Base-by-base conservation (phyloP, 2,797 vertebrate species). In the Rostrhamus sociabilis region DNA sequence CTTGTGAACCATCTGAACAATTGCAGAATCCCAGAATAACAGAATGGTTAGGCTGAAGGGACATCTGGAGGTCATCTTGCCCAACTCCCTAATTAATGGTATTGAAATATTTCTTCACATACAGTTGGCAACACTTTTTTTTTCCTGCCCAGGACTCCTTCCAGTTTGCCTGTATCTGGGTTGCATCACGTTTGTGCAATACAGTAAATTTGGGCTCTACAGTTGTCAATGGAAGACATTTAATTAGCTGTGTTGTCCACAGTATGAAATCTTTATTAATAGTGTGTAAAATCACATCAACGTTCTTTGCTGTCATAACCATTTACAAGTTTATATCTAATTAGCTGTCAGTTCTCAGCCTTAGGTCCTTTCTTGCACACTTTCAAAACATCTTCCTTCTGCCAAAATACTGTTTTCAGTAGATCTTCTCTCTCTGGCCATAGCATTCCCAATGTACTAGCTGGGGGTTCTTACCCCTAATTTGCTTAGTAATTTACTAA, bases 241-340 rank as follows among this genome's bases (percentile, higher is more conserved):
- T 89, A 86, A 86, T 89, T 78, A 90, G 42, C 42, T 73, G 19
- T 40, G 17, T 48, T 86, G 71, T 87, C 55, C 50, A 43, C 38
- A 59, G 68, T 79, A 75, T 36, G 19, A 89, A 62, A 38, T 60
- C 66, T 89, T 72, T 81, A 64, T 93, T 93, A 88, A 75, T 34
- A 43, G 47, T 25, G 22, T 90, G 36, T 80, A 86, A 81, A 89
- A 89, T 75, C 58, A 64, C 62, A 72, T 12, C 72, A 88, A 45
- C 26, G 7, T 64, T 89, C 19, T 75, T 74, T 75, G 72, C 85
- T 91, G 79, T 88, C 79, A 59, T 42, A 47, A 26, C 22, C 22
- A 36, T 89, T 92, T 89, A 75, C 60, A 56, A 68, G 56, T 81
- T 93, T 36, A 14, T 69, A n/a, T 68, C 58, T 92, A 93, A 93